Evolutionary conservation across 2,113 vertebrate species (phyloP).

Genomic region (Vimba vimba): DNA sequence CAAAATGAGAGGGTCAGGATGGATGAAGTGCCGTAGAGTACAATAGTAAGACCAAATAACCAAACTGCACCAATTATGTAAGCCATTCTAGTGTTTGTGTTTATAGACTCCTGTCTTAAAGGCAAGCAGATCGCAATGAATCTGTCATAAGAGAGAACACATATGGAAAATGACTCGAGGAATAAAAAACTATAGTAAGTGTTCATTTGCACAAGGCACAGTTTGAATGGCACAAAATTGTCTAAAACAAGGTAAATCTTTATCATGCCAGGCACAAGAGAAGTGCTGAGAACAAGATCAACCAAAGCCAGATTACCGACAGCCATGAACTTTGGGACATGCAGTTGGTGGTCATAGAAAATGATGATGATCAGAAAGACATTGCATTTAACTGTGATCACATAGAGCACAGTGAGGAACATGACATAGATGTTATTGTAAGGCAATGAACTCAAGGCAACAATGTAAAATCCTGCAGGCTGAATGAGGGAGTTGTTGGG

Average conservation of each 20-base stretch:
- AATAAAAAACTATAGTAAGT: slow-evolving; percentile 54
- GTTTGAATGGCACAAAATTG: slow-evolving; percentile 67
- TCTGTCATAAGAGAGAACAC: slow-evolving; percentile 71
- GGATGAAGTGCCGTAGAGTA: rapidly evolving
- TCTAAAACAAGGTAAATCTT: slow-evolving; percentile 65
- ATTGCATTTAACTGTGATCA: slow-evolving; percentile 66
- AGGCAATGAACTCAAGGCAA: slow-evolving; percentile 62
- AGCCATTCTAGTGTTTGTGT: slow-evolving; percentile 64
- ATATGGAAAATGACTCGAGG: slow-evolving; percentile 67
- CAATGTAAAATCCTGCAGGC: slow-evolving; percentile 72
- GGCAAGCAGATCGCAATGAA: slow-evolving; percentile 75
- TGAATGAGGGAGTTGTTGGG: slow-evolving; percentile 64
- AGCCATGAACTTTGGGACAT: slow-evolving; percentile 71
- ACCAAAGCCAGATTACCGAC: slow-evolving; percentile 68
- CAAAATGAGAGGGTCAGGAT: slow-evolving; percentile 72
- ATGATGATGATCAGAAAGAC: slow-evolving; percentile 64
- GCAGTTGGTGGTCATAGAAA: slow-evolving; percentile 57
- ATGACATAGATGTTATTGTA: slow-evolving; percentile 65
- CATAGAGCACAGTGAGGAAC: slow-evolving; percentile 66
- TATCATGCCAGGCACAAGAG: slow-evolving; percentile 70
- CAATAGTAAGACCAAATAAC: not conserved
- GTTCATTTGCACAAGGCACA: slow-evolving; percentile 70
- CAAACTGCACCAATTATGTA: slow-evolving; percentile 61
- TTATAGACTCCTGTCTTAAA: slow-evolving; percentile 66
- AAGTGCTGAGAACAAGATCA: slow-evolving; percentile 64